Evolutionary conservation across 1,140 invertebrate genomes (phyloP), one percentile per base, ranked within the genome.

Genomic region (Zaprionus vittiger): DNA sequence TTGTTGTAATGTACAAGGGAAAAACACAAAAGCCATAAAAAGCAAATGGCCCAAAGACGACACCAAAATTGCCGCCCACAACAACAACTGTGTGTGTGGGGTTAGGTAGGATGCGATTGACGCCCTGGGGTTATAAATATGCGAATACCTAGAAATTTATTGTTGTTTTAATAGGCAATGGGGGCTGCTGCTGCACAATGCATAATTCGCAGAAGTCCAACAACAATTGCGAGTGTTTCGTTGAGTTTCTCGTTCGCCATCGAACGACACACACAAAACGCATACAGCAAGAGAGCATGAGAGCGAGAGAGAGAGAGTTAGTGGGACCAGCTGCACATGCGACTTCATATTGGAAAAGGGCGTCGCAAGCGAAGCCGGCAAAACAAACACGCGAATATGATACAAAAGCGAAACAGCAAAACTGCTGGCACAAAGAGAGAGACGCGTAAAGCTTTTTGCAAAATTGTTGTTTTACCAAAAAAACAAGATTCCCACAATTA

Each of bases 381-480:
- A 85, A 90, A 90, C 86, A 90, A 90, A 90, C 81, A 82, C 86
- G 83, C 83, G 83, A 86, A 86, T 73, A 31, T 69, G 47, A 52
- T 62, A 76, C 76, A 81, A 86, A 85, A 67, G 70, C 60, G 56
- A 80, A 24, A 56, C 64, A n/a, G 59, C 68, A 86, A 86, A 84
- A 60, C 41, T 38, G 64, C 31, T 38, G 49, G 59, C 37, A 70
- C 74, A 28, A 73, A 61, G 65, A 74, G 75, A 57, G 80, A 57
- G 74, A 54, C 22, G 34, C 57, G 44, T 17, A 41, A 26, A 54
- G 20, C 47, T 44, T 22, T 66, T 47, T 24, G 41, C 41, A 67
- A 63, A 75, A 49, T 63, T 83, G 71, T 76, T 63, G 59, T 69
- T 60, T 65, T 60, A 52, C 20, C 47, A 24, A n/a, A 64, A 49